Evolutionary conservation across 1,140 invertebrate genomes (phyloP).

Genomic region (Charaxes varanes): DNA sequence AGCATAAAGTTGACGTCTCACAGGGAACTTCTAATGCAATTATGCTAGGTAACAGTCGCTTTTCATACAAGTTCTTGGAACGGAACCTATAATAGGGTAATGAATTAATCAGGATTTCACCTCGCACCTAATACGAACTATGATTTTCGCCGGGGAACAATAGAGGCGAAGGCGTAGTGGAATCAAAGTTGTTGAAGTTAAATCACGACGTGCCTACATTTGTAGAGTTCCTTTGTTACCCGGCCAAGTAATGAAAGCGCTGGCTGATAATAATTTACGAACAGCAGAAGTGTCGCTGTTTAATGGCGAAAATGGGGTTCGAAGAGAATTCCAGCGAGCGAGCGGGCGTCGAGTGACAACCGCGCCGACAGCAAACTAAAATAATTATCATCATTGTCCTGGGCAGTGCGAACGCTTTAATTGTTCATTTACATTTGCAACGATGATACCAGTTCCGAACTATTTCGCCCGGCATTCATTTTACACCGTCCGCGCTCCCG

Average conservation of each 20-base stretch:
- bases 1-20: slow-evolving; percentile 15
- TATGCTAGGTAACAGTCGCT: slow-evolving; percentile 29
- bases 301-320: slow-evolving; percentile 68
- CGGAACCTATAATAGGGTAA: slow-evolving; percentile 55
- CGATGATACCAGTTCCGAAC: slow-evolving; percentile 70
- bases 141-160: slow-evolving; percentile 60
- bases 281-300: slow-evolving; percentile 71
- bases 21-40: slow-evolving; percentile 15
- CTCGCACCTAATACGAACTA: slow-evolving; percentile 64
- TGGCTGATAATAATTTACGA: slow-evolving; percentile 72
- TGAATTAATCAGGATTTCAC: slow-evolving; percentile 72
- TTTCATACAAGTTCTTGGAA: slow-evolving; percentile 47
- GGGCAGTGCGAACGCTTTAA: slow-evolving; percentile 69
- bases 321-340: slow-evolving; percentile 62
- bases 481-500: slow-evolving; percentile 50
- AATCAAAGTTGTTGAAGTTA: slow-evolving; percentile 66
- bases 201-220: slow-evolving; percentile 59
- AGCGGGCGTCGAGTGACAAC: slow-evolving; percentile 48
- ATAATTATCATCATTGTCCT: slow-evolving; percentile 73
- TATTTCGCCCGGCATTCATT: slow-evolving; percentile 65
- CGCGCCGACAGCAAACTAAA: slow-evolving; percentile 69
- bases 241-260: slow-evolving; percentile 69
- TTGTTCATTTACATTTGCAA: slow-evolving; percentile 74
- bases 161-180: slow-evolving; percentile 48
- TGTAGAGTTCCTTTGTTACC: slow-evolving; percentile 66